These are phyloP conservation scores for Alauda arvensis DNA, from an alignment of 2,797 vertebrate species.

Conservation along the genomic window DNA sequence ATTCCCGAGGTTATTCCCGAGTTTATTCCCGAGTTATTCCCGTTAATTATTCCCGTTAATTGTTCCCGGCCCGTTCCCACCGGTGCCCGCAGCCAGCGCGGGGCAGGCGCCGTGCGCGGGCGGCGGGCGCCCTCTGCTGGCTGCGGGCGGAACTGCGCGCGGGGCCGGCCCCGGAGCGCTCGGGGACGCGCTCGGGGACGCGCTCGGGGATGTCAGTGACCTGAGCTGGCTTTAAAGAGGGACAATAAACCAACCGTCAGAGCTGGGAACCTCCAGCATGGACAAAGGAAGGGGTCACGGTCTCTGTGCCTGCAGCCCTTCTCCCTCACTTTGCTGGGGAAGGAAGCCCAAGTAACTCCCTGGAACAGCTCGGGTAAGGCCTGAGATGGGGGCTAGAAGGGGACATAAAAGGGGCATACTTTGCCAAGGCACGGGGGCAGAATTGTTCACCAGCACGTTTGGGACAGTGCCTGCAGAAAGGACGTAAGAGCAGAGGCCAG, in stretches of 20 bases:
- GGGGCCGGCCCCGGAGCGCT: background rate
- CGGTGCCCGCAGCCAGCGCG: background rate
- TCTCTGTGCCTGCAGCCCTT: background rate
- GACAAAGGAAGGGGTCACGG: background rate
- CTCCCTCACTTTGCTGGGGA: background rate
- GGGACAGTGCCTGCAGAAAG: background rate
- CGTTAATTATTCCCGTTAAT: rapidly evolving
- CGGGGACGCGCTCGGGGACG: background rate
- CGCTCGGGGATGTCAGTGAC: background rate
- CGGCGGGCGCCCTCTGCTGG: slow-evolving; percentile 57
- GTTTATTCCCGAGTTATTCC: background rate
- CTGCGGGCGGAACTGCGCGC: background rate
- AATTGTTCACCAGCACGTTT: background rate
- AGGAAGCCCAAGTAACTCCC: background rate
- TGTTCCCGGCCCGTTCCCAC: rapidly evolving
- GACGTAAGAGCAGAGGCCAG: background rate
- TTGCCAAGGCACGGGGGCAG: background rate
- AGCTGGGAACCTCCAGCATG: background rate
- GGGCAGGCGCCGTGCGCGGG: background rate
- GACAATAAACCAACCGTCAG: background rate
- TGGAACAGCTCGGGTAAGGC: background rate
- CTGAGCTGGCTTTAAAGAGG: background rate
- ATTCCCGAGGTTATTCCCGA: too few relatives aligned
- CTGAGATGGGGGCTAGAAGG: background rate
- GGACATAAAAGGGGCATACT: background rate